A percentile compares a stretch with the other conserved stretches of the same genome.
phyloP scores from a whole-genome alignment of 2,888 invertebrate species.

The Latrodectus elegans region DNA sequence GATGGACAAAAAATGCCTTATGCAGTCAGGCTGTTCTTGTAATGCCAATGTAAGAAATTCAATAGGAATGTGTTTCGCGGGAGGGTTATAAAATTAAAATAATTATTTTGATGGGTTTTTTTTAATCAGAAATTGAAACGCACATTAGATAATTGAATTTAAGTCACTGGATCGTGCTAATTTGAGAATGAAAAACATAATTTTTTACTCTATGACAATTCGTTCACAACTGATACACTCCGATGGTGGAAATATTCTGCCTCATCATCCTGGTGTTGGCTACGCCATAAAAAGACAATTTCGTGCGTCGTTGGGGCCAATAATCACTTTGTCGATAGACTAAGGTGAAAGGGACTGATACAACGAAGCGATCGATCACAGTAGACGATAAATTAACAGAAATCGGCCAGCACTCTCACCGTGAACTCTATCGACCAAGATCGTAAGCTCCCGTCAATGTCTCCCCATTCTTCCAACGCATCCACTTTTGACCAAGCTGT shows the following conservation, averaged over 20 bases:
- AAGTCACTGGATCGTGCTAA: no score
- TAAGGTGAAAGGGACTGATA: slow-evolving; percentile 49
- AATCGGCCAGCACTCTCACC: not conserved
- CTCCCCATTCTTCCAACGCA: no score
- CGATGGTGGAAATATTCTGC: not conserved
- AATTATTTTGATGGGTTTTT: not conserved
- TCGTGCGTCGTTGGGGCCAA: slow-evolving; percentile 6
- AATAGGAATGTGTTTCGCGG: no score
- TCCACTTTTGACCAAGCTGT: no score
- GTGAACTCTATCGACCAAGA: no score
- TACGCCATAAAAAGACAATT: not conserved
- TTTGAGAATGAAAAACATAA: not conserved
- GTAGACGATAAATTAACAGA: slow-evolving; percentile 38
- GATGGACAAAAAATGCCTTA: no score
- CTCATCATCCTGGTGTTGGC: slow-evolving; percentile 12
- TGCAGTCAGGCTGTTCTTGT: no score
- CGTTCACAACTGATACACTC: slow-evolving; percentile 33
- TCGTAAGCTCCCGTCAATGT: no score
- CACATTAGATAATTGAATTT: not conserved
- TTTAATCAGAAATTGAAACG: not conserved
- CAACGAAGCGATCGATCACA: slow-evolving; percentile 27
- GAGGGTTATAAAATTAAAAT: no score
- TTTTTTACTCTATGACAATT: not conserved
- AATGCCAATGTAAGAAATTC: no score
- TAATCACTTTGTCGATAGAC: slow-evolving; percentile 62